phyloP scores from a whole-genome alignment of 1,140 invertebrate genomes.

The Drosophila biarmipes region DNA sequence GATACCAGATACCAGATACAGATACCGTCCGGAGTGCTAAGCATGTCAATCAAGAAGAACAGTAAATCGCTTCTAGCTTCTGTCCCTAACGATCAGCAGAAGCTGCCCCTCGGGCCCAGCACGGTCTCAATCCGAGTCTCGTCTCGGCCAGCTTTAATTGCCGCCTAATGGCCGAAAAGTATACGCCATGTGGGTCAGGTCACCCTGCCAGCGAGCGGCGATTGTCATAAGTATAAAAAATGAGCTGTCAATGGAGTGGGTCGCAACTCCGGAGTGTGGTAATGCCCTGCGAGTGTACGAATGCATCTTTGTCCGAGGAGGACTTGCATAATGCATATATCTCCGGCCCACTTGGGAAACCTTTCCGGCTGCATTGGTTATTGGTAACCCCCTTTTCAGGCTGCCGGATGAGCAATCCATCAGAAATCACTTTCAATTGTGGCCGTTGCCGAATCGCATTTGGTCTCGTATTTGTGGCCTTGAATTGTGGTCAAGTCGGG shows the following conservation, averaged over 20 bases:
- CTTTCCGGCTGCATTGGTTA: conserved; percentile 28
- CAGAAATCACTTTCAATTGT: conserved; percentile 59
- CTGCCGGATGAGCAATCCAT: conserved; percentile 21
- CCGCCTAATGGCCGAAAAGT: conserved; percentile 56
- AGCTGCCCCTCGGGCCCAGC: conserved; percentile 27
- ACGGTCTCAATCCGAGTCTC: conserved; percentile 30
- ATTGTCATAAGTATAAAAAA: conserved; percentile 64
- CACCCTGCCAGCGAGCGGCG: conserved; percentile 3
- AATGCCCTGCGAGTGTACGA: conserved; percentile 18
- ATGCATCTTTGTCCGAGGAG: conserved; percentile 35
- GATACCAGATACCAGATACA: conserved; percentile 22
- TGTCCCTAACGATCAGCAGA: conserved; percentile 33
- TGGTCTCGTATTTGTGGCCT: conserved; percentile 42
- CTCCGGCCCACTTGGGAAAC: conserved; percentile 23
- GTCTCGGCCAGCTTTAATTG: conserved; percentile 66
- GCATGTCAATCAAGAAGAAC: conserved; percentile 75
- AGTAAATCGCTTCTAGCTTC: conserved; percentile 68
- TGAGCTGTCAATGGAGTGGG: conserved; percentile 58
- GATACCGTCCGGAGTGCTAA: conserved; percentile 45
- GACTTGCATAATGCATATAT: conserved; percentile 43
- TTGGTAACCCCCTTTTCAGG: conserved; percentile 7
- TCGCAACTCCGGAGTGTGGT: conserved; percentile 6
- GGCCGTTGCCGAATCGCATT: conserved; percentile 34
- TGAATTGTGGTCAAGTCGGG: conserved; percentile 53
- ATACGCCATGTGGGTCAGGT: conserved; percentile 69